Conservation (phyloP, 1,140 invertebrate species). For the Dendrolimus kikuchii region DNA sequence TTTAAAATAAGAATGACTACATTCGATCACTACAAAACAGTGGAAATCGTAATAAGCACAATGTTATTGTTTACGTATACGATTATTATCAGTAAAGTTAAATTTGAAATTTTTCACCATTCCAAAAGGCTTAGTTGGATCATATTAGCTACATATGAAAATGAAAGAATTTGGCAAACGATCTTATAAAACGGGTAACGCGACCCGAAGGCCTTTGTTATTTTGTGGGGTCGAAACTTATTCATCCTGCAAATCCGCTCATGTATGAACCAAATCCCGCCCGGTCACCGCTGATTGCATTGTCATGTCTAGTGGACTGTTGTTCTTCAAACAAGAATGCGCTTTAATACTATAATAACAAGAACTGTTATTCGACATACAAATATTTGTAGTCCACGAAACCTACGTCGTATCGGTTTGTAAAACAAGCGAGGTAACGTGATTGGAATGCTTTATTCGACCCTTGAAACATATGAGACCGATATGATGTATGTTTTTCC, state of each 20-base stretch:
- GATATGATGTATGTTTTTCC: constrained; percentile 63
- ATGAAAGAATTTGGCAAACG: constrained; percentile 48
- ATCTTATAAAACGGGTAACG: constrained; percentile 55
- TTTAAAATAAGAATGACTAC: no score
- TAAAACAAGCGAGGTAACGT: constrained; percentile 67
- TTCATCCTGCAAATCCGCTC: constrained; percentile 69
- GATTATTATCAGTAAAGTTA: no score
- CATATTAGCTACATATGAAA: neutral
- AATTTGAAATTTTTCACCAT: no score
- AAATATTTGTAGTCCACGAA: constrained; percentile 22
- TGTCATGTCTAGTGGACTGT: constrained; percentile 60
- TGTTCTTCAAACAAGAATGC: neutral
- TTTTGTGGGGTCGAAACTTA: constrained; percentile 70
- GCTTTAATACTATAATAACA: neutral
- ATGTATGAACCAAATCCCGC: constrained; percentile 70
- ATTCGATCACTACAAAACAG: no score
- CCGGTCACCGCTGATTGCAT: constrained; percentile 71
- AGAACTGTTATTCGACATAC: constrained; percentile 1
- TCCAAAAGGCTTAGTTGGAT: no score
- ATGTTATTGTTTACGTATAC: no score
- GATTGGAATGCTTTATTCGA: constrained; percentile 68
- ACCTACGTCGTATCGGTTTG: constrained; percentile 63
- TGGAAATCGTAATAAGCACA: no score
- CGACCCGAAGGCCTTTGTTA: constrained; percentile 62
- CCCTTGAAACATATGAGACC: constrained; percentile 65